phyloP scores from a whole-genome alignment of 2,113 vertebrate genomes.

The Hystrix brachyura region DNA sequence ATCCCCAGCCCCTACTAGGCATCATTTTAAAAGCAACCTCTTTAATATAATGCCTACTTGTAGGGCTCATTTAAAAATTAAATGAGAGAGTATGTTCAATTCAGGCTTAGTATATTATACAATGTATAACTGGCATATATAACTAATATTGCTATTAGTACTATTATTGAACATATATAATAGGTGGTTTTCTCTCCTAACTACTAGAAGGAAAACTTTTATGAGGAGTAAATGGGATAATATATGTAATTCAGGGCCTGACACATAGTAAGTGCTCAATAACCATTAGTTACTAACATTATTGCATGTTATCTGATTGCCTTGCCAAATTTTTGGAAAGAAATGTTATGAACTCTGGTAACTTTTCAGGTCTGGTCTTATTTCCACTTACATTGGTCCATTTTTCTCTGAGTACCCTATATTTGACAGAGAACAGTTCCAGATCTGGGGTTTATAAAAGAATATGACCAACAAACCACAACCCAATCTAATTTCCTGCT shows the following conservation, averaged over 20 bases:
- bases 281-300: constrained; percentile 35
- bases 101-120: neutral
- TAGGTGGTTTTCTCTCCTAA: constrained; percentile 52
- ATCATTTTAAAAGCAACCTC: constrained; percentile 45
- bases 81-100: constrained; percentile 25
- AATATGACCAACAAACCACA: constrained; percentile 32
- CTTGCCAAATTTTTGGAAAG: neutral
- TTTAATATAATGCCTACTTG: constrained; percentile 9
- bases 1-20: neutral
- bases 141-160: constrained; percentile 55
- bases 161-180: constrained; percentile 53
- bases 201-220: constrained; percentile 62
- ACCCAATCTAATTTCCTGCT: constrained; percentile 32
- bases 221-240: constrained; percentile 64
- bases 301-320: constrained; percentile 12
- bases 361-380: constrained; percentile 47
- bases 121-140: neutral
- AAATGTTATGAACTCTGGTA: neutral
- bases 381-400: constrained; percentile 36
- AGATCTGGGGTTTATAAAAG: constrained; percentile 55
- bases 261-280: constrained; percentile 35
- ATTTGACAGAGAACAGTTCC: constrained; percentile 18
- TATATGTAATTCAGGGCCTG: constrained; percentile 32
- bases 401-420: neutral
- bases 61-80: constrained; percentile 27